Conservation (phyloP, 2,113 vertebrate genomes). For the Potamarius usumacintae region DNA sequence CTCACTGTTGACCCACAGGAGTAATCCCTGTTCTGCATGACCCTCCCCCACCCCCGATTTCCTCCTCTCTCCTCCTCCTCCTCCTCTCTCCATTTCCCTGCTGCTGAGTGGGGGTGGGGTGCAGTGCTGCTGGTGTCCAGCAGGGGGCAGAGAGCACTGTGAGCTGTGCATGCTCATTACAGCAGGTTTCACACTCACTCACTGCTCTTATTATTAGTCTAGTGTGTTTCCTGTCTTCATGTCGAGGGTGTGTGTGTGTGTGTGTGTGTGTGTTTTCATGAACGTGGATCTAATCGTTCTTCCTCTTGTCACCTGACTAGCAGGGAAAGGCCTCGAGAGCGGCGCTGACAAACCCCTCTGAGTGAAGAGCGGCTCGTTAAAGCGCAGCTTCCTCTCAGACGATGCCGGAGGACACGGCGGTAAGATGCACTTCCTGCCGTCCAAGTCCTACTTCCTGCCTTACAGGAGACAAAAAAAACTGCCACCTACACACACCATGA, state of each 20-base stretch:
- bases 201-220: not conserved
- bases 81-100: not conserved
- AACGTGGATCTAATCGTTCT: conserved; percentile 84
- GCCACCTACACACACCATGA: conserved; percentile 37
- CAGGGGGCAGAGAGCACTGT: conserved; percentile 17
- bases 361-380: conserved; percentile 90
- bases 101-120: not conserved
- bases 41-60: not conserved
- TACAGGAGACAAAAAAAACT: conserved; percentile 68
- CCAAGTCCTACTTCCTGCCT: conserved; percentile 61
- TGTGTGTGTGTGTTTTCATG: conserved; percentile 38
- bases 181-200: not conserved
- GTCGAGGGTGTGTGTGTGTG: conserved; percentile 10
- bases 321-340: conserved; percentile 93
- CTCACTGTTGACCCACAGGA: not conserved
- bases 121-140: conserved; percentile 48
- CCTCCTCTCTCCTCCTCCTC: not conserved
- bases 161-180: conserved; percentile 14
- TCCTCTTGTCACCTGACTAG: conserved; percentile 99
- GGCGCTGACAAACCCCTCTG: conserved; percentile 86
- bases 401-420: conserved; percentile 88
- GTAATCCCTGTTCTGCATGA: conserved; percentile 4
- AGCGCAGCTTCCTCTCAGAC: conserved; percentile 83
- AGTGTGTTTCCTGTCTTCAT: not conserved
- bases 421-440: conserved; percentile 82